Conservation (phyloP, 2,888 invertebrate species). For the Amblyteles armatorius region DNA sequence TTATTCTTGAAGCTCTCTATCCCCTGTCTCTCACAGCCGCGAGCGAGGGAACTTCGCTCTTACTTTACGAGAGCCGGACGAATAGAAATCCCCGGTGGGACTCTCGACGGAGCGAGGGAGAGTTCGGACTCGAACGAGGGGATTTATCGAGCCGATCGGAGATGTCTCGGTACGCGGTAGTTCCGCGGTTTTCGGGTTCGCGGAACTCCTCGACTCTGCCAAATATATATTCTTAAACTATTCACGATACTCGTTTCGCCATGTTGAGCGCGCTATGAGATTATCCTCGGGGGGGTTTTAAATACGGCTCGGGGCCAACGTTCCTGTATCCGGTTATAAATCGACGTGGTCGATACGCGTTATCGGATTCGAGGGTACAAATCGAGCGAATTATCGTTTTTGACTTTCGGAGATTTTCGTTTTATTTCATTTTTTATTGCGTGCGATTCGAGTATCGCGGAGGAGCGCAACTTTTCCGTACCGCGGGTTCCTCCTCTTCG, state of each 20-base stretch:
- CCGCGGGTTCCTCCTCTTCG: neutral
- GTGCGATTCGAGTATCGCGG: neutral
- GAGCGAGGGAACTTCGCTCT: neutral
- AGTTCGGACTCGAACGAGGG: slow-evolving; percentile 50
- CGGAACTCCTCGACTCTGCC: slow-evolving; percentile 55
- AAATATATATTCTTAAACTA: slow-evolving; percentile 35
- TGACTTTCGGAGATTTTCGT: neutral
- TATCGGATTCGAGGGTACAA: neutral
- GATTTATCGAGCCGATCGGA: slow-evolving; percentile 64
- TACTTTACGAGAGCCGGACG: slow-evolving; percentile 52
- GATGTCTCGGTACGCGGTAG: neutral
- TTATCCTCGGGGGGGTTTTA: slow-evolving; percentile 36
- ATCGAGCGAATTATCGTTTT: neutral
- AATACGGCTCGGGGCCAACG: slow-evolving; percentile 8
- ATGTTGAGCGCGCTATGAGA: slow-evolving; percentile 17
- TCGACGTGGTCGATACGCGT: neutral
- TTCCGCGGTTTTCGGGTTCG: slow-evolving; percentile 30
- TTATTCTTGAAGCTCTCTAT: slow-evolving; percentile 73
- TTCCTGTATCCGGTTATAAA: neutral
- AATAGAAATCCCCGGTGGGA: neutral
- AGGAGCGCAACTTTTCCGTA: neutral
- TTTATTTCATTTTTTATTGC: neutral
- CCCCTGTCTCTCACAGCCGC: slow-evolving; percentile 23
- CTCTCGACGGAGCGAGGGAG: slow-evolving; percentile 8
- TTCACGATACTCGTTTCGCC: slow-evolving; percentile 10